Conservation (phyloP, 2,113 vertebrate genomes). For the Carlito syrichta region DNA sequence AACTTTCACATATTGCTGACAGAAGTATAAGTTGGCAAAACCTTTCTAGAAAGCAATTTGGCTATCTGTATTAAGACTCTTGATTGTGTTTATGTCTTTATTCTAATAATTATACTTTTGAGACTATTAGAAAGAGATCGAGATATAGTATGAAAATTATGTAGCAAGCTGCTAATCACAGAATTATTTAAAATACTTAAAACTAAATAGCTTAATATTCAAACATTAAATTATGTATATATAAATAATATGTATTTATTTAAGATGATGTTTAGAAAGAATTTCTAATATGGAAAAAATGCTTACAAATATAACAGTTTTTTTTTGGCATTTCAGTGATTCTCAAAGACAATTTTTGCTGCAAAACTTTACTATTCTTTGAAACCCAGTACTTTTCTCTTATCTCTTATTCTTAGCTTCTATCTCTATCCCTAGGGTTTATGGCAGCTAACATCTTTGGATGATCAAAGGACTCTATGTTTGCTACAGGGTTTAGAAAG, state of each 20-base stretch:
- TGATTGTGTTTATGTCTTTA: not conserved
- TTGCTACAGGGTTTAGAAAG: not conserved
- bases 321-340: not conserved
- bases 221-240: constrained; percentile 14
- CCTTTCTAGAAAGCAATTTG: not conserved
- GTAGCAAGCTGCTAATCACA: not conserved
- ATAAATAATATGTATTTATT: not conserved
- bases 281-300: not conserved
- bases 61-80: not conserved
- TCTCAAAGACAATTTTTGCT: not conserved
- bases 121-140: not conserved
- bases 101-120: not conserved
- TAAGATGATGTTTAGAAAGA: constrained; percentile 3
- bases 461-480: not conserved
- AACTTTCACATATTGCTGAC: not conserved
- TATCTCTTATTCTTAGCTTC: not conserved
- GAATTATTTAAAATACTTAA: not conserved
- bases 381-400: not conserved
- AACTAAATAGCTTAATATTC: not conserved
- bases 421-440: not conserved
- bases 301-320: not conserved
- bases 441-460: not conserved
- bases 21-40: not conserved
- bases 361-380: not conserved
- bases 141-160: not conserved